These are phyloP conservation scores for Scaptomyza pallida DNA, from an alignment of 1,140 invertebrate species.

Conservation along the genomic window DNA sequence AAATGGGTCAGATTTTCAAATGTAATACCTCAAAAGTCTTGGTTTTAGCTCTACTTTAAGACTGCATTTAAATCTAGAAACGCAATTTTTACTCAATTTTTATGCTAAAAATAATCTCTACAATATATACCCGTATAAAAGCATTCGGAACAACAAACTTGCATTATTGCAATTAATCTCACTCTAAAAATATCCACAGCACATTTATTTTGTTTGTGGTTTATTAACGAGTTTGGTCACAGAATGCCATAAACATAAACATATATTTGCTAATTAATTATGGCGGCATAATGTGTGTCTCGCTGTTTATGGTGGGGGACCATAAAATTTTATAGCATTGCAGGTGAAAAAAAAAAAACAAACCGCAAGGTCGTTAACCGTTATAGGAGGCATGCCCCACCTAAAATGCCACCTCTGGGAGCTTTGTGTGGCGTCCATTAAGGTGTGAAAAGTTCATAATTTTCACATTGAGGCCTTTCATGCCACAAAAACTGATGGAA, in stretches of 20 bases:
- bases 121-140: too few species aligned
- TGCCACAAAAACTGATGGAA: not conserved
- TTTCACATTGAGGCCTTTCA: constrained; percentile 27
- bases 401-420: constrained; percentile 24
- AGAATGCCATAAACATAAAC: constrained; percentile 43
- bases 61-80: too few species aligned
- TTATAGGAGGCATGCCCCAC: constrained; percentile 14
- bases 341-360: constrained; percentile 32
- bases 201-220: constrained; percentile 5
- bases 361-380: constrained; percentile 30
- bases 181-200: not conserved
- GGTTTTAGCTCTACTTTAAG: too few species aligned
- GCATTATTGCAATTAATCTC: not conserved
- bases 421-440: constrained; percentile 31
- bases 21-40: too few species aligned
- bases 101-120: too few species aligned
- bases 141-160: not conserved
- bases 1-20: too few species aligned
- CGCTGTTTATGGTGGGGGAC: constrained; percentile 42
- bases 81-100: too few species aligned
- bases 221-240: constrained; percentile 36
- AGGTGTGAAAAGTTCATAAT: constrained; percentile 67
- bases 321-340: constrained; percentile 59
- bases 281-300: constrained; percentile 35
- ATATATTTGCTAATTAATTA: constrained; percentile 56